Evolutionary conservation across 2,888 invertebrate species (phyloP), one percentile per base, ranked within the genome.

Genomic region (Hypercompe scribonia): DNA sequence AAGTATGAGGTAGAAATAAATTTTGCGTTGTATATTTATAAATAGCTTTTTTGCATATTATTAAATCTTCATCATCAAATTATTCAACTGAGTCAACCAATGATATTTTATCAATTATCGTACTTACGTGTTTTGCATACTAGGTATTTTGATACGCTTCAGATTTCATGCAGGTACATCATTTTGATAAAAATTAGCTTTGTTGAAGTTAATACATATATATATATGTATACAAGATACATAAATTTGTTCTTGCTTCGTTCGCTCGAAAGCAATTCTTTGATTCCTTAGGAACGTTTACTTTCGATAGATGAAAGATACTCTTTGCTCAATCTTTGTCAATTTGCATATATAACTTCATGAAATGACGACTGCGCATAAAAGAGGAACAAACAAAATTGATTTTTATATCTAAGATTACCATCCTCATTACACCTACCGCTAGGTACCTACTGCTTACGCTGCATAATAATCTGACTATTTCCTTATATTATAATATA

Each of bases 341-440:
- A 42, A 42, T 42, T 42, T 42, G 2, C 18, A 42, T 18, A 42
- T 18, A 42, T 21, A 21, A 21, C 13, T 46, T 18, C 46, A 5
- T 1, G 21, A 21, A 5, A 46, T 46, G 4, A 54, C 68, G 46
- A 64, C 77, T 71, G 18, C 78, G 78, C 78, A 42, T 46, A 54
- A 72, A 28, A 64, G 74, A 65, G 28, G 73, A 65, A 68, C 71
- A 81, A 71, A 68, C 76, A 46, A 64, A 36, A 34, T 11, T 39
- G 54, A n/a, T 54, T 50, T 39, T 50, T 24, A 50, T 24, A 8
- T 50, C 3, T 50, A 21, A 24, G 21, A 58, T 61, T 61, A 31
- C 61, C 15, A 61, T 7, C 18, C 28, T 28, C 28, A 28, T 58
- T 28, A 61, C 28, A 31, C n/a, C 10, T 54, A 13, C n/a, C 11